phyloP scores from a whole-genome alignment of 2,797 vertebrate species.

The Choloepus didactylus region DNA sequence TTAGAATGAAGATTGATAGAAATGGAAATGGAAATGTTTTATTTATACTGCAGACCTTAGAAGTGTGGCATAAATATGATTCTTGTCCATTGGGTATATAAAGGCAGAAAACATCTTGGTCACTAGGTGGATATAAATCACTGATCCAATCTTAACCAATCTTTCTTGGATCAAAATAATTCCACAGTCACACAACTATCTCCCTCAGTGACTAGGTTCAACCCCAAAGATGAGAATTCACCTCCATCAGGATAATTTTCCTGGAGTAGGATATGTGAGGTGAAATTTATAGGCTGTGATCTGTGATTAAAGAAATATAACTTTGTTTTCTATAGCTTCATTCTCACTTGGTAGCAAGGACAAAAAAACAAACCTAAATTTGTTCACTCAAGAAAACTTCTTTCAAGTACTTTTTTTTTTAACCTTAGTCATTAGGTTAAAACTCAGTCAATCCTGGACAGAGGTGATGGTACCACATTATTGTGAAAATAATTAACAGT shows the following conservation, averaged over 20 bases:
- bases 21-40: background rate
- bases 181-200: background rate
- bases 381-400: background rate
- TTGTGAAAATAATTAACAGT: too few relatives aligned
- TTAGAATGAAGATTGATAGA: background rate
- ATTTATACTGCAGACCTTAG: background rate
- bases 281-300: background rate
- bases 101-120: background rate
- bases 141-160: background rate
- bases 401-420: background rate
- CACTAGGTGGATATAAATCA: background rate
- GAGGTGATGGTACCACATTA: too few relatives aligned
- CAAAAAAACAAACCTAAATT: background rate
- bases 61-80: background rate
- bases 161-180: background rate
- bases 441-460: background rate
- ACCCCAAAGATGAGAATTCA: background rate
- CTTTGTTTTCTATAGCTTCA: background rate
- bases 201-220: background rate
- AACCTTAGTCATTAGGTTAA: background rate
- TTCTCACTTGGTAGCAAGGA: background rate
- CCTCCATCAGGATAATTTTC: background rate
- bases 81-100: too few relatives aligned
- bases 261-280: background rate
- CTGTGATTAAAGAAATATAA: background rate